Evolutionary conservation across 2,797 vertebrate genomes (phyloP).

Genomic region (Catostomus latipinnis): DNA sequence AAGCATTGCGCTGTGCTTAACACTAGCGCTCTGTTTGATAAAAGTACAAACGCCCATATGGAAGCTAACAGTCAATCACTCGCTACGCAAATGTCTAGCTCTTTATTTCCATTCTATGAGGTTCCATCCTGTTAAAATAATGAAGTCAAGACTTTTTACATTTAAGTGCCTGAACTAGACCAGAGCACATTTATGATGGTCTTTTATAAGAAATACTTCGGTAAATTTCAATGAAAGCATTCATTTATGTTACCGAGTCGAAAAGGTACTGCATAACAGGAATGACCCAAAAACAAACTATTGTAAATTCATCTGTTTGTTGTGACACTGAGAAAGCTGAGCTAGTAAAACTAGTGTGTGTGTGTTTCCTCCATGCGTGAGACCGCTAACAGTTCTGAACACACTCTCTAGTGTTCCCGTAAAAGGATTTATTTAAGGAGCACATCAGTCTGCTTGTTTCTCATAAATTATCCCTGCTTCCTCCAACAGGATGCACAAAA

Average conservation of each 20-base stretch:
- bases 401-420: constrained; percentile 75
- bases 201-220: not conserved
- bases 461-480: constrained; percentile 76
- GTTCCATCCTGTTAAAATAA: not conserved
- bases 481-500: constrained; percentile 42
- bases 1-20: too few species aligned
- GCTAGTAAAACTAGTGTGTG: constrained; percentile 12
- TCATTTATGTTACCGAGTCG: not conserved
- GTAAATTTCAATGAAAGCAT: not conserved
- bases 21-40: too few species aligned
- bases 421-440: constrained; percentile 59
- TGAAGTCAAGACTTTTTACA: not conserved
- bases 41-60: too few species aligned
- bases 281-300: constrained; percentile 65
- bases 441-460: constrained; percentile 59
- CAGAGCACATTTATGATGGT: not conserved
- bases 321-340: constrained; percentile 59
- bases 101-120: not conserved
- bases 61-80: too few species aligned
- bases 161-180: not conserved
- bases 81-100: too few species aligned
- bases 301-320: constrained; percentile 75
- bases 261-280: constrained; percentile 33
- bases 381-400: constrained; percentile 62
- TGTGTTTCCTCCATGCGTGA: constrained; percentile 53